phyloP scores from a whole-genome alignment of 1,140 invertebrate genomes.

The Temnothorax longispinosus region DNA sequence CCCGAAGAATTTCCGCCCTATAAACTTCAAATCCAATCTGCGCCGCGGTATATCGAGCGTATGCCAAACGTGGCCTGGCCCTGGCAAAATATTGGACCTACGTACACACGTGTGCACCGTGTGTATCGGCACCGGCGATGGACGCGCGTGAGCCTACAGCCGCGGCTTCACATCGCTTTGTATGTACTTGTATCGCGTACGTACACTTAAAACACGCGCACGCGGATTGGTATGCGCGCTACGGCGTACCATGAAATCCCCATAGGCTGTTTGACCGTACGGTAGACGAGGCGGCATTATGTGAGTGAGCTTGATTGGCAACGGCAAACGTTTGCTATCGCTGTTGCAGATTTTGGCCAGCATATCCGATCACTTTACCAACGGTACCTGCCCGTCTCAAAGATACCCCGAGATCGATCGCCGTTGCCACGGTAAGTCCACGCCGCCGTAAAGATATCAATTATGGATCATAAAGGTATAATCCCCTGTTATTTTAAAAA shows the following conservation, averaged over 20 bases:
- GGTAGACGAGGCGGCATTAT: slow-evolving; percentile 82
- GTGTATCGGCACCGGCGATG: background rate
- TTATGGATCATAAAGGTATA: background rate
- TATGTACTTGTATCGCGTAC: slow-evolving; percentile 40
- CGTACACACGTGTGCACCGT: background rate
- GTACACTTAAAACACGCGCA: slow-evolving; percentile 12
- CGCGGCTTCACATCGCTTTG: background rate
- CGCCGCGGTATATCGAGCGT: slow-evolving; percentile 81
- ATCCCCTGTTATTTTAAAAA: background rate
- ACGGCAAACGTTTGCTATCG: slow-evolving; percentile 84
- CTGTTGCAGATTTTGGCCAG: slow-evolving; percentile 64
- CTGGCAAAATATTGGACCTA: slow-evolving; percentile 83
- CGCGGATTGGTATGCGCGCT: background rate
- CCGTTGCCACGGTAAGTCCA: background rate
- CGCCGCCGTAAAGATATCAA: background rate
- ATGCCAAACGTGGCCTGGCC: slow-evolving; percentile 81
- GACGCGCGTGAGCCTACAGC: background rate
- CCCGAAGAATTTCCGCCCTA: slow-evolving; percentile 84
- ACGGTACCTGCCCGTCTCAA: slow-evolving; percentile 20
- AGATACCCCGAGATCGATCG: slow-evolving; percentile 20
- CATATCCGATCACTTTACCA: slow-evolving; percentile 52
- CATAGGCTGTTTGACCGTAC: slow-evolving; percentile 81
- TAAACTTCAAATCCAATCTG: slow-evolving; percentile 86
- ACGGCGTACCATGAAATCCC: slow-evolving; percentile 75
- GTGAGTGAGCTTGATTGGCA: slow-evolving; percentile 84